These are phyloP conservation scores for Parasteatoda lunata DNA, from an alignment of 2,888 invertebrate genomes.

Conservation along the genomic window DNA sequence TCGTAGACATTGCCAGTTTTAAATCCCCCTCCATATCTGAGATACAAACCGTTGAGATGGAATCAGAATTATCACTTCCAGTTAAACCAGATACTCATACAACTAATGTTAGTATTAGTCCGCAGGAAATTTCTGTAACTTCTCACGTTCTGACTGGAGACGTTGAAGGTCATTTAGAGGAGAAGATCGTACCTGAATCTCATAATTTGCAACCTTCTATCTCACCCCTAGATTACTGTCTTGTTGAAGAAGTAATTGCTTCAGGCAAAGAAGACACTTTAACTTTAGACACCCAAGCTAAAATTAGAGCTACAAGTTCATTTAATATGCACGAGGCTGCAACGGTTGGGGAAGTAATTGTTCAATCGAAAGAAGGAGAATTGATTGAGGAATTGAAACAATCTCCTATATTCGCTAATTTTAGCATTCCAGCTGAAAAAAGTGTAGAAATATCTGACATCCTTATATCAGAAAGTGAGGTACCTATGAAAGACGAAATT, in stretches of 20 bases:
- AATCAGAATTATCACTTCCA: constrained; percentile 52
- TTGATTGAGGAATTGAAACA: constrained; percentile 35
- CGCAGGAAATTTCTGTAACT: constrained; percentile 69
- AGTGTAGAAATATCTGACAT: constrained; percentile 63
- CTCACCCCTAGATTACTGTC: constrained; percentile 32
- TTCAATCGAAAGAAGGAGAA: constrained; percentile 62
- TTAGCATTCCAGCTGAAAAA: constrained; percentile 44
- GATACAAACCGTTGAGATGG: constrained; percentile 64
- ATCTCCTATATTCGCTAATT: constrained; percentile 20
- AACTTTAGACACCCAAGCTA: background rate
- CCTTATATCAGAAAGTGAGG: constrained; percentile 62
- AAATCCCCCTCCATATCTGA: constrained; percentile 68
- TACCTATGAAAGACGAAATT: constrained; percentile 38
- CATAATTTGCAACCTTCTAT: constrained; percentile 44
- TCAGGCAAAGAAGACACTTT: constrained; percentile 54
- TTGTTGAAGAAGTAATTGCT: constrained; percentile 62
- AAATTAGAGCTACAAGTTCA: constrained; percentile 39
- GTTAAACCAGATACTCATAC: constrained; percentile 71
- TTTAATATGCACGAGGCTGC: constrained; percentile 61
- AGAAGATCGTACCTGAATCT: constrained; percentile 34
- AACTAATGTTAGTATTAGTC: constrained; percentile 65
- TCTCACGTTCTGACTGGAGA: constrained; percentile 67
- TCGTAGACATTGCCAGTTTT: constrained; percentile 24
- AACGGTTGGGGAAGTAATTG: constrained; percentile 54
- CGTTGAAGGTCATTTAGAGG: constrained; percentile 46